These are phyloP conservation scores for Drosophila multiciliata DNA, from an alignment of 2,888 invertebrate species.

Conservation along the genomic window DNA sequence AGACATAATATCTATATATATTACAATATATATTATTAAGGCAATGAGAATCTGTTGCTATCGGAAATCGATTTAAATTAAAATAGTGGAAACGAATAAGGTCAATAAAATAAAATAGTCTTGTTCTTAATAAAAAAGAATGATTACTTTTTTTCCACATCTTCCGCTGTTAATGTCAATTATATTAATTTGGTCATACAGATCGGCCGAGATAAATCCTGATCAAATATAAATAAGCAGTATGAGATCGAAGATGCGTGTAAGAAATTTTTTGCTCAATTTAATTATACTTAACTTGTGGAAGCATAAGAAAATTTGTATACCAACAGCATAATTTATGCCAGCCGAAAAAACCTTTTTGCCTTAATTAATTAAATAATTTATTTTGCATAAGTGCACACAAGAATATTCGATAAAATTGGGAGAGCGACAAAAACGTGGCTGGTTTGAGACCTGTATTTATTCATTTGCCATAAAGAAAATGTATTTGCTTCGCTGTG, in stretches of 20 bases:
- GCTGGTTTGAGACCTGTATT: slow-evolving; percentile 8
- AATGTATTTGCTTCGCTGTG: neutral
- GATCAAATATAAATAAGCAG: neutral
- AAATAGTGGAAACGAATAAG: neutral
- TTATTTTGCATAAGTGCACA: slow-evolving; percentile 2
- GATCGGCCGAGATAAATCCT: neutral
- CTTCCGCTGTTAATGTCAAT: neutral
- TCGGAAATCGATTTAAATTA: neutral
- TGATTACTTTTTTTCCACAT: neutral
- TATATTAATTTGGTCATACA: neutral
- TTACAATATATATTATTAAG: neutral
- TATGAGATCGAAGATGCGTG: neutral
- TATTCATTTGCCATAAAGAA: slow-evolving; percentile 3
- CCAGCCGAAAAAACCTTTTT: neutral
- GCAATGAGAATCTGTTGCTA: neutral
- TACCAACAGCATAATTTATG: neutral
- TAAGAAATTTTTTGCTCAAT: neutral
- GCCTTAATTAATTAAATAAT: neutral
- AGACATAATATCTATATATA: neutral
- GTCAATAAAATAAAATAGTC: neutral
- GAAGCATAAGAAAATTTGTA: neutral
- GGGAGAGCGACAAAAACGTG: neutral
- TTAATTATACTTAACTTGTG: neutral
- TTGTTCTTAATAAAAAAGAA: neutral
- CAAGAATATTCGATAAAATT: neutral